Evolutionary conservation across 2,797 vertebrate species (phyloP).

Genomic region (Mus caroli): DNA sequence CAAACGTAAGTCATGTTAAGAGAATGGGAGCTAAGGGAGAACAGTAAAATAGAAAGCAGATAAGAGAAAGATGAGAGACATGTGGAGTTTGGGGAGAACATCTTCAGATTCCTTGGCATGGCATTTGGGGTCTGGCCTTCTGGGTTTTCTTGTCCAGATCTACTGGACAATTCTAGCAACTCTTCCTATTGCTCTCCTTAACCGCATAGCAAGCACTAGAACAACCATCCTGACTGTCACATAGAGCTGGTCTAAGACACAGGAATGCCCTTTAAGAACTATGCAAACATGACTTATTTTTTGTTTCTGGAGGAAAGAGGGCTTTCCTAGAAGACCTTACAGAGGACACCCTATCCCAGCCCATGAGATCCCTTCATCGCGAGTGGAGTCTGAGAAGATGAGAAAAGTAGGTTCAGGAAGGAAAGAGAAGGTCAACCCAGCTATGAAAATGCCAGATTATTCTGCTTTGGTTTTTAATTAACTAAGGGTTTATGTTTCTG

Average conservation of each 20-base stretch:
- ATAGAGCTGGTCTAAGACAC: background rate
- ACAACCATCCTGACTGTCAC: background rate
- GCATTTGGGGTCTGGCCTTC: background rate
- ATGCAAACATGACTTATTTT: background rate
- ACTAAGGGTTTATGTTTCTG: constrained; percentile 28
- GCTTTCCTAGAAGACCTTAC: background rate
- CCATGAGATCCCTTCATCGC: background rate
- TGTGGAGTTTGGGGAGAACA: background rate
- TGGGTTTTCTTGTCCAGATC: background rate
- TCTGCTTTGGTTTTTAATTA: constrained; percentile 34
- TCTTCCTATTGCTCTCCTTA: background rate
- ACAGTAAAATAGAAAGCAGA: background rate
- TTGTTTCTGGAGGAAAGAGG: background rate
- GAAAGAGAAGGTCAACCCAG: background rate
- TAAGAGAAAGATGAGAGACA: background rate
- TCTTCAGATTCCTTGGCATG: background rate
- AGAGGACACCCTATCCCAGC: background rate
- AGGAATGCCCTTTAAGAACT: background rate
- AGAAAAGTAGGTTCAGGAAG: background rate
- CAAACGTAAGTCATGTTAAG: background rate
- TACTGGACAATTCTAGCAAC: background rate
- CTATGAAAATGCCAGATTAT: constrained; percentile 12
- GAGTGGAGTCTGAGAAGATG: constrained; percentile 4
- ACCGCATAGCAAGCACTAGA: background rate
- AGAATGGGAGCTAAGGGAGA: background rate